Base-by-base conservation (phyloP, 2,888 invertebrate species). In the Uloborus plumipes region DNA sequence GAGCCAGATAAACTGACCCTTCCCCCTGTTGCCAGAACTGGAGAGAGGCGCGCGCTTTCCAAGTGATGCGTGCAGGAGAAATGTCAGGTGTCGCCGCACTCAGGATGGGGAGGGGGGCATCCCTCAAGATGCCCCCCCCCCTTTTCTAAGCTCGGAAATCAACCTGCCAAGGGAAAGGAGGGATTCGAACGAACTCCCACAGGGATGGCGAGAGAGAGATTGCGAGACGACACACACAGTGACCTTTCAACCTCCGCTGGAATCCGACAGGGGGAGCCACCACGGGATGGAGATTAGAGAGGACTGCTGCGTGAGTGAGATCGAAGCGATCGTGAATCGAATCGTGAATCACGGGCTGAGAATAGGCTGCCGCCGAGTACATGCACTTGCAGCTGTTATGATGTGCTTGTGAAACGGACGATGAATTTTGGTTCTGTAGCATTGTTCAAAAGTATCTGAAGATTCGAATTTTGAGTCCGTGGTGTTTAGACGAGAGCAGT, bases 1-100 rank as follows among this genome's bases (percentile, higher is more conserved):
- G 39, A 62, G 53, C 65, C 77, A 71, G 70, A 78, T 78, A 74
- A 81, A 81, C 80, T 81, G 80, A 74, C 80, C 80, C 74, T 79
- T 64, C 79, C 79, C 62, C 70, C 79, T 73, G 39, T 71, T 78
- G 77, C 77, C 77, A 77, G 77, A 77, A 70, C 70, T 70, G 31
- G 31, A 31, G 39, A 70, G 65, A 70, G 65, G 50, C 59, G 50
- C 64, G 74, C 73, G 70, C 50, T 74, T 64, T 58, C 74, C 58
- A 80, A 74, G 80, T 81, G 74, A 81, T 81, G 80, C 80, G 80
- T 81, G 80, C 73, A 64, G 80, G 74, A 74, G 80, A 81, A 81
- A 81, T 81, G 80, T 81, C 80, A 81, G 80, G 80, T 81, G 80
- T 81, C 80, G 80, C 73, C 74, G 74, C 47, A 64, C 49, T 65